Conservation (phyloP, 2,888 invertebrate genomes). For the Quadroppia sp. region DNA sequence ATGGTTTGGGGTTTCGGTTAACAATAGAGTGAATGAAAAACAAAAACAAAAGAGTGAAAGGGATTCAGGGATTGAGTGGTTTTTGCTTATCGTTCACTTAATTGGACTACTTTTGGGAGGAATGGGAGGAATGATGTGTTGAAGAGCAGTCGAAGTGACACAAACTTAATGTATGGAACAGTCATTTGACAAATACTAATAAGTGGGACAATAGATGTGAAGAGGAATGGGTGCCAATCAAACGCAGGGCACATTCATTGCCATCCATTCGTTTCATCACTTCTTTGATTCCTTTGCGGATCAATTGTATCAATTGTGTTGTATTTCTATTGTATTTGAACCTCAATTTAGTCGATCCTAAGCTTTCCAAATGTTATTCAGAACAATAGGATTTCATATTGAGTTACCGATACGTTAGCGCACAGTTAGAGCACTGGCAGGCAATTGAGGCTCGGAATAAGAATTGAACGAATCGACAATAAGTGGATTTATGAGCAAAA, state of each 20-base stretch:
- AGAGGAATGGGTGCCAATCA: slow-evolving; percentile 29
- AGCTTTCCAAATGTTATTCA: slow-evolving; percentile 29
- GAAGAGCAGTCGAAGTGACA: slow-evolving; percentile 15
- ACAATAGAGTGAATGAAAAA: background rate
- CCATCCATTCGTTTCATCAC: background rate
- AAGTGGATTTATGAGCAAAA: slow-evolving; percentile 34
- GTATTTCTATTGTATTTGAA: slow-evolving; percentile 21
- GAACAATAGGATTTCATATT: slow-evolving; percentile 28
- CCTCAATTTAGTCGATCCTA: slow-evolving; percentile 31
- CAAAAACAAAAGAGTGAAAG: slow-evolving; percentile 22
- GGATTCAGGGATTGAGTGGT: background rate
- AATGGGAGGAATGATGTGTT: slow-evolving; percentile 23
- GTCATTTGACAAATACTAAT: slow-evolving; percentile 5
- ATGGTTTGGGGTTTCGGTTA: background rate
- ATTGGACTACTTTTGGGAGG: slow-evolving; percentile 17
- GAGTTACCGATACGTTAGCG: slow-evolving; percentile 13
- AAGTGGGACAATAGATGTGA: background rate
- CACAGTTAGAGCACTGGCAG: background rate
- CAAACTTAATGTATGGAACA: slow-evolving; percentile 20
- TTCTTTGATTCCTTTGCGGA: background rate
- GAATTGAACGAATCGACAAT: slow-evolving; percentile 19
- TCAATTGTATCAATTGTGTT: slow-evolving; percentile 29
- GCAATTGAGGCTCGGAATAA: background rate
- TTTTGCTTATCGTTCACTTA: background rate
- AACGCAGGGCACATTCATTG: too few species aligned